A percentile compares a stretch with the other conserved stretches of the same genome.
Conservation (phyloP, 2,888 invertebrate species). For the Drosophila subsilvestris region DNA sequence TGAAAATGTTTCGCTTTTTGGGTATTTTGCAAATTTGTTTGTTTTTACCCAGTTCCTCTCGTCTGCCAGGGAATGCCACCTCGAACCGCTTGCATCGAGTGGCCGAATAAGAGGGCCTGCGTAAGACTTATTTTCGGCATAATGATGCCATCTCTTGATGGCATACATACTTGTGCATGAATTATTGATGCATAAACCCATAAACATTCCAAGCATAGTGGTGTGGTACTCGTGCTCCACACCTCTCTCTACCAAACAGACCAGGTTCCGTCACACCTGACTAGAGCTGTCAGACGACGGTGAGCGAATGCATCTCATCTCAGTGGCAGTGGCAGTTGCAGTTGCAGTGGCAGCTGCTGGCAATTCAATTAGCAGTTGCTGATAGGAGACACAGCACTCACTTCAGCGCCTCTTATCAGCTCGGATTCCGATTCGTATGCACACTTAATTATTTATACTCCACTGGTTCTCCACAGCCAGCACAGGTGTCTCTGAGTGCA, state of each 20-base stretch:
- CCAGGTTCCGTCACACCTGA: conserved; percentile 66
- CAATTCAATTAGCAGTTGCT: conserved; percentile 60
- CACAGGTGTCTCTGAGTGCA: conserved; percentile 41
- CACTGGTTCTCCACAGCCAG: no score
- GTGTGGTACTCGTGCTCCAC: conserved; percentile 13
- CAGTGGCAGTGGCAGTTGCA: not conserved
- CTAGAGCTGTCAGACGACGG: conserved; percentile 56
- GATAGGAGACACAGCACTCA: conserved; percentile 6
- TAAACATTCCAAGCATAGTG: conserved; percentile 48
- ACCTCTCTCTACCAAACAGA: not conserved
- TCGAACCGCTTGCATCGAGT: conserved; percentile 37
- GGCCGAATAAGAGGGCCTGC: conserved; percentile 48
- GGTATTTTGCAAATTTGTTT: conserved; percentile 52
- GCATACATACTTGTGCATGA: conserved; percentile 31
- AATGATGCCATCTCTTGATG: conserved; percentile 52
- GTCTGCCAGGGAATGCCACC: conserved; percentile 13
- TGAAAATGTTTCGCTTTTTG: conserved; percentile 57
- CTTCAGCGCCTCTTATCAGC: conserved; percentile 57
- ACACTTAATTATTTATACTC: conserved; percentile 32
- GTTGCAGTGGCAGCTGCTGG: conserved; percentile 7
- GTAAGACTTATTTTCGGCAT: conserved; percentile 67
- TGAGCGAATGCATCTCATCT: conserved; percentile 26
- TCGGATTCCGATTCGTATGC: conserved; percentile 9
- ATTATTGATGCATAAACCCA: conserved; percentile 53
- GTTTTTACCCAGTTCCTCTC: conserved; percentile 31